Percentiles rank a stretch among this genome's conserved stretches.
phyloP scores from a whole-genome alignment of 2,113 vertebrate genomes.

The Channa maculata region DNA sequence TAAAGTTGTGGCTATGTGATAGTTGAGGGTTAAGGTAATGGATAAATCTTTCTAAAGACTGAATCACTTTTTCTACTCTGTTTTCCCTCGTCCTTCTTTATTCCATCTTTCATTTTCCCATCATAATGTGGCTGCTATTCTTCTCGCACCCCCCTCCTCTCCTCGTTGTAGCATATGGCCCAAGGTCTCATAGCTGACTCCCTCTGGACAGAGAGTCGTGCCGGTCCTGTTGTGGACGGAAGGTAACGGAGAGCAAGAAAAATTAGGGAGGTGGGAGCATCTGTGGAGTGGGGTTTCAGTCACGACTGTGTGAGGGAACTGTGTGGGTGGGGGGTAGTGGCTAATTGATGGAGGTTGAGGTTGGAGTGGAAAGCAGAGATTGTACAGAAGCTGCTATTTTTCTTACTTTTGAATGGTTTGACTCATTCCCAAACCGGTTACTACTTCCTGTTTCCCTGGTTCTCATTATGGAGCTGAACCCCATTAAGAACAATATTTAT shows the following conservation, averaged over 20 bases:
- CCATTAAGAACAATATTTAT: neutral
- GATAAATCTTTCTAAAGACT: no score
- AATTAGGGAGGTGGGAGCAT: neutral
- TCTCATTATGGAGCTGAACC: no score
- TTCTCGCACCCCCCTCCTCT: neutral
- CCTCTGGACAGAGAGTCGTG: constrained; percentile 36
- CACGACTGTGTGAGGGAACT: constrained; percentile 25
- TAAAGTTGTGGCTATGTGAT: no score
- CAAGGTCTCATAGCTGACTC: constrained; percentile 18
- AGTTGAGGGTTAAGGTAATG: no score
- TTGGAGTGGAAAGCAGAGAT: neutral
- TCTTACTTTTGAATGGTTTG: neutral
- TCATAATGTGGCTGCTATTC: neutral
- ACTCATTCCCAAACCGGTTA: neutral
- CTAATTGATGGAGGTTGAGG: no score
- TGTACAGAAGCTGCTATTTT: neutral
- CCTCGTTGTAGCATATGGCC: constrained; percentile 32
- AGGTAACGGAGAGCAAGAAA: constrained; percentile 15
- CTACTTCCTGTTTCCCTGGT: neutral
- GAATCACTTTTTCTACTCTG: neutral
- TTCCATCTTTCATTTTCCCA: neutral
- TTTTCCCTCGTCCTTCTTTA: no score
- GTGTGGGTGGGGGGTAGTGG: no score
- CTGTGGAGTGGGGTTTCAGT: constrained; percentile 6
- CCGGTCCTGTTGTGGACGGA: constrained; percentile 25